Conservation (phyloP, 2,113 vertebrate species). For the Nerophis ophidion region DNA sequence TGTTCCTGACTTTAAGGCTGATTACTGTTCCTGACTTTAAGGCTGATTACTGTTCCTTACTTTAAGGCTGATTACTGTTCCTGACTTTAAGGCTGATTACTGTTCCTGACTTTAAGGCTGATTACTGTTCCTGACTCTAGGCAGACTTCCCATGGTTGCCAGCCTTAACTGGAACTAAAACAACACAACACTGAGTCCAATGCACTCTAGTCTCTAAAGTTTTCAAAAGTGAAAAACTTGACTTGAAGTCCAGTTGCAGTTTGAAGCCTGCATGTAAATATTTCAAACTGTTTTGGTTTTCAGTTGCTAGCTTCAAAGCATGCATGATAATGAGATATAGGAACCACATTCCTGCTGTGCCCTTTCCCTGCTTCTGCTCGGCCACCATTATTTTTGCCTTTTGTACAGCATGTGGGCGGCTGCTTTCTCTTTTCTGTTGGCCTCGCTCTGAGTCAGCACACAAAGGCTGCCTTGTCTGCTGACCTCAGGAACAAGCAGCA, state of each 20-base stretch:
- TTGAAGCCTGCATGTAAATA: background rate
- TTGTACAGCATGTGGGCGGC: conserved; percentile 51
- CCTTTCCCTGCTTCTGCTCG: conserved; percentile 16
- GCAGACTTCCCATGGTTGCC: background rate
- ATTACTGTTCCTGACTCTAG: conserved; percentile 16
- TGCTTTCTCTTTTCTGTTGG: conserved; percentile 39
- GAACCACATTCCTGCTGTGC: conserved; percentile 36
- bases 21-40: no score
- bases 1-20: no score
- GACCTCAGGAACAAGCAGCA: conserved; percentile 38
- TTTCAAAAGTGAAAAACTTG: background rate
- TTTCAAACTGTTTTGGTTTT: no score
- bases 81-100: no score
- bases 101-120: background rate
- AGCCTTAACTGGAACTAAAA: conserved; percentile 8
- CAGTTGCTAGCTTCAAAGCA: conserved; percentile 1
- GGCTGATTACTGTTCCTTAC: no score
- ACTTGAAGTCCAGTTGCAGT: background rate
- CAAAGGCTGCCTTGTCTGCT: conserved; percentile 60
- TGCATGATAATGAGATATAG: conserved; percentile 12
- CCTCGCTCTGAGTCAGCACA: conserved; percentile 39
- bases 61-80: no score
- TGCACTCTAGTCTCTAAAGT: background rate
- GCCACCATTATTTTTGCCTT: conserved; percentile 51
- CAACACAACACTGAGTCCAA: background rate